phyloP scores from a whole-genome alignment of 2,113 vertebrate species.

The Paradisaea rubra region DNA sequence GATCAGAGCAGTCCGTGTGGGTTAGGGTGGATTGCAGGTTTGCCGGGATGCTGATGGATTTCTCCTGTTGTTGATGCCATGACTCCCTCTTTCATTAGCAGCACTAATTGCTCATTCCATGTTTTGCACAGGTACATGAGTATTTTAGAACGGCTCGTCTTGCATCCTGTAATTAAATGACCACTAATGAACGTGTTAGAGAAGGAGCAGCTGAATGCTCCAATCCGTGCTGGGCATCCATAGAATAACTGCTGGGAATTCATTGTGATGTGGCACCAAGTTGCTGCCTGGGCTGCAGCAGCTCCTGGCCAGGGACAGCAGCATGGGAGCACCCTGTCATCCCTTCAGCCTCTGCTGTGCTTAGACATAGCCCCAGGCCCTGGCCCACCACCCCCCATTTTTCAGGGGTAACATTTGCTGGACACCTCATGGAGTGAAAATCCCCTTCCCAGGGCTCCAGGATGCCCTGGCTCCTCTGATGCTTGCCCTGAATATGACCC shows the following conservation, averaged over 20 bases:
- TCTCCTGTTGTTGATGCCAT: neutral
- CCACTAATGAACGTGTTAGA: accelerated
- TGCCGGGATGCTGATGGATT: neutral
- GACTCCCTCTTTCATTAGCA: neutral
- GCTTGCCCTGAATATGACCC: neutral
- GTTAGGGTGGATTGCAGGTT: neutral
- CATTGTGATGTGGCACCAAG: neutral
- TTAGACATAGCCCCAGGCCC: neutral
- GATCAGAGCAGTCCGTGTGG: neutral
- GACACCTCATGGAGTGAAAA: neutral
- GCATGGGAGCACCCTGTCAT: neutral
- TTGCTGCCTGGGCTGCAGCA: neutral
- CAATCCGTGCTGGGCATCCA: accelerated
- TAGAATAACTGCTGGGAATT: neutral
- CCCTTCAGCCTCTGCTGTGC: accelerated
- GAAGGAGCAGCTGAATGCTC: neutral
- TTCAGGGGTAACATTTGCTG: neutral
- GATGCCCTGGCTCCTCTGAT: neutral
- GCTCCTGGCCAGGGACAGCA: neutral
- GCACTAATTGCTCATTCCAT: neutral
- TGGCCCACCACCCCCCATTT: accelerated
- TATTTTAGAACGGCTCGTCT: neutral
- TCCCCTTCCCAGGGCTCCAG: neutral
- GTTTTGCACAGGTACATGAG: neutral
- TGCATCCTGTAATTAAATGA: neutral